A percentile compares a stretch with the other conserved stretches of the same genome.
These are phyloP conservation scores for Limenitis camilla DNA, from an alignment of 2,888 invertebrate genomes.

Conservation along the genomic window DNA sequence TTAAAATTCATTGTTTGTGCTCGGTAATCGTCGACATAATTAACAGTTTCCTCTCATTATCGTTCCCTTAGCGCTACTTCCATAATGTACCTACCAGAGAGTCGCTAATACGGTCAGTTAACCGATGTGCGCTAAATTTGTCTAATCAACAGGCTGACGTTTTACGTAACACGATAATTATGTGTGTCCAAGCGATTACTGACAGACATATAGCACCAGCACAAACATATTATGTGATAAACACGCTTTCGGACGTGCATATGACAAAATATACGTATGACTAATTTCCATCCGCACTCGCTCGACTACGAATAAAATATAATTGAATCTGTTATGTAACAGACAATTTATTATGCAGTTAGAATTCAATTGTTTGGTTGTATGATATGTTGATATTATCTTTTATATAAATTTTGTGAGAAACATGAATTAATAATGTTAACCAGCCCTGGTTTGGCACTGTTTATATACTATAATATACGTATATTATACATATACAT, in stretches of 20 bases:
- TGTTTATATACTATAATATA: no score
- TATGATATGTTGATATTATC: no score
- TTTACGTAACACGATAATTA: slow-evolving; percentile 32
- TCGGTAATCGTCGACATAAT: background rate
- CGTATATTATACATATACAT: no score
- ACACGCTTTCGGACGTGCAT: slow-evolving; percentile 5
- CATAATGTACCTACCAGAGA: slow-evolving; percentile 27
- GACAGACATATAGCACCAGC: slow-evolving; percentile 15
- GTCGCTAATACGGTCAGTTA: slow-evolving; percentile 42
- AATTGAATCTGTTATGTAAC: background rate
- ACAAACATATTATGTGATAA: slow-evolving; percentile 16
- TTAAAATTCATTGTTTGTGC: slow-evolving; percentile 4
- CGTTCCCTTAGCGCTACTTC: slow-evolving; percentile 17
- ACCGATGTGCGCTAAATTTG: slow-evolving; percentile 39
- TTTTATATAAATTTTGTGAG: no score
- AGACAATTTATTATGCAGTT: background rate
- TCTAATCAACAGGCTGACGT: slow-evolving; percentile 43
- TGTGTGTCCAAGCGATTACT: slow-evolving; percentile 26
- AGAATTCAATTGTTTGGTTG: background rate
- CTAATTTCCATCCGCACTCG: background rate
- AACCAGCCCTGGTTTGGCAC: no score
- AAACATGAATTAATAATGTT: no score
- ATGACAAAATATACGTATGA: slow-evolving; percentile 4
- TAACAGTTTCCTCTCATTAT: slow-evolving; percentile 19
- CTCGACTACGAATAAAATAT: background rate